Conservation (phyloP, 2,888 invertebrate genomes). For the Drosophila multiciliata region DNA sequence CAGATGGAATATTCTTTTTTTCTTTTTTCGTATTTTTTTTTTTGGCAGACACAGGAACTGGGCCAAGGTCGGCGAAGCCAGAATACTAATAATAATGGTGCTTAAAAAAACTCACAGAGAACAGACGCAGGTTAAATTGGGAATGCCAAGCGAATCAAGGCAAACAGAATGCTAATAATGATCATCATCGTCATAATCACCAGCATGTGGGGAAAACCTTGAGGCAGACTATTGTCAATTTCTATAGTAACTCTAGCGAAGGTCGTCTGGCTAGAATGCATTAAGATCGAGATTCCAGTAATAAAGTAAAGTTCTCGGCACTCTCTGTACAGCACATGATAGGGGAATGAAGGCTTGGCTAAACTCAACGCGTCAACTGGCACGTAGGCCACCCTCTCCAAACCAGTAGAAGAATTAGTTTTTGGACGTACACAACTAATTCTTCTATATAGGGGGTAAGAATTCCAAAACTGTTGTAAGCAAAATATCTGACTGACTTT, state of each 20-base stretch:
- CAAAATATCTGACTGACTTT: background rate
- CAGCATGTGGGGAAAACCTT: conserved; percentile 25
- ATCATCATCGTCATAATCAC: conserved; percentile 1
- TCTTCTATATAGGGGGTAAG: conserved; percentile 9
- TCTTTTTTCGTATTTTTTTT: conserved; percentile 24
- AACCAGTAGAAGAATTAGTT: conserved; percentile 26
- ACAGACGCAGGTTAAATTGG: conserved; percentile 37
- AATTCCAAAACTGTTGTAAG: background rate
- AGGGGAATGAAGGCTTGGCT: conserved; percentile 5
- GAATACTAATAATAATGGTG: conserved; percentile 29
- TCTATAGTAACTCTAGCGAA: conserved; percentile 13
- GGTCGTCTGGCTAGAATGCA: background rate
- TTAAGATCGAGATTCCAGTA: conserved; percentile 12
- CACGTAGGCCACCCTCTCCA: conserved; percentile 59
- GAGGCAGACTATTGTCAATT: conserved; percentile 14
- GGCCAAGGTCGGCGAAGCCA: conserved; percentile 67
- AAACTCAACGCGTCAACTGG: conserved; percentile 56
- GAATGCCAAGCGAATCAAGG: conserved; percentile 27
- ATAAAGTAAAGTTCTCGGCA: conserved; percentile 25
- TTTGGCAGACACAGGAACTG: conserved; percentile 70
- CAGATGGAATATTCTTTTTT: conserved; percentile 46
- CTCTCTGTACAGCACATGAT: background rate
- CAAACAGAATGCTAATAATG: conserved; percentile 17
- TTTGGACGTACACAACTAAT: conserved; percentile 5
- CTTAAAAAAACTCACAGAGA: conserved; percentile 21